Evolutionary conservation across 2,888 invertebrate species (phyloP).

Genomic region (Chloroclystis v-ata): DNA sequence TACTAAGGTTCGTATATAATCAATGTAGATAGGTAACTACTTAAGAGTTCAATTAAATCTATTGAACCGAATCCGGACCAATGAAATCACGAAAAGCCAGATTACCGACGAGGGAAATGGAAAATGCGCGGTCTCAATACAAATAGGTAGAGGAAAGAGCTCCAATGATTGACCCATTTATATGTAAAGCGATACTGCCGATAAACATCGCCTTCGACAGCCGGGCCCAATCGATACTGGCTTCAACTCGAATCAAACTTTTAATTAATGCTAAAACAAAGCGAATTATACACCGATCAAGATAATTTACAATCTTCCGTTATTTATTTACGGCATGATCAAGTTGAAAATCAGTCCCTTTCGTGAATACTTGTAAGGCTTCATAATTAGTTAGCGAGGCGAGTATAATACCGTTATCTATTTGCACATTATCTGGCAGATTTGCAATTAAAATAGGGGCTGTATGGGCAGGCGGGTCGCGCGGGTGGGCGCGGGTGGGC

Average conservation of each 20-base stretch:
- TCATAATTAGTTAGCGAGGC: slow-evolving; percentile 71
- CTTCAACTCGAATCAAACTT: slow-evolving; percentile 26
- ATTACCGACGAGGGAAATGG: slow-evolving; percentile 47
- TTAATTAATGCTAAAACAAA: slow-evolving; percentile 25
- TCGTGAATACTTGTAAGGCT: slow-evolving; percentile 57
- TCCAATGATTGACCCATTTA: slow-evolving; percentile 46
- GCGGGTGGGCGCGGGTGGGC: slow-evolving; percentile 41
- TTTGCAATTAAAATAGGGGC: slow-evolving; percentile 78
- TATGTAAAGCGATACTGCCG: slow-evolving; percentile 43
- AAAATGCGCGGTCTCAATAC: slow-evolving; percentile 49
- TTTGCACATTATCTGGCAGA: slow-evolving; percentile 78
- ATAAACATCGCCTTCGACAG: slow-evolving; percentile 35
- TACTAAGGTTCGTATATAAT: slow-evolving; percentile 4
- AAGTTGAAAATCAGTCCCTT: slow-evolving; percentile 34
- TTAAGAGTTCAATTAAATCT: slow-evolving; percentile 9
- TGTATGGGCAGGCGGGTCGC: slow-evolving; percentile 41
- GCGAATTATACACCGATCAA: slow-evolving; percentile 20
- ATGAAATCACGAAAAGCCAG: slow-evolving; percentile 40
- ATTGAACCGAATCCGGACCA: slow-evolving; percentile 22
- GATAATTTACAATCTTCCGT: slow-evolving; percentile 17
- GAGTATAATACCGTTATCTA: slow-evolving; percentile 76
- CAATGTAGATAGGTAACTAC: neutral
- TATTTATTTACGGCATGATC: slow-evolving; percentile 17
- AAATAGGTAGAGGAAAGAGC: slow-evolving; percentile 45
- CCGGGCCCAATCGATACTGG: slow-evolving; percentile 27